Base-by-base conservation (phyloP, 2,797 vertebrate genomes). In the Distichodus sexfasciatus region DNA sequence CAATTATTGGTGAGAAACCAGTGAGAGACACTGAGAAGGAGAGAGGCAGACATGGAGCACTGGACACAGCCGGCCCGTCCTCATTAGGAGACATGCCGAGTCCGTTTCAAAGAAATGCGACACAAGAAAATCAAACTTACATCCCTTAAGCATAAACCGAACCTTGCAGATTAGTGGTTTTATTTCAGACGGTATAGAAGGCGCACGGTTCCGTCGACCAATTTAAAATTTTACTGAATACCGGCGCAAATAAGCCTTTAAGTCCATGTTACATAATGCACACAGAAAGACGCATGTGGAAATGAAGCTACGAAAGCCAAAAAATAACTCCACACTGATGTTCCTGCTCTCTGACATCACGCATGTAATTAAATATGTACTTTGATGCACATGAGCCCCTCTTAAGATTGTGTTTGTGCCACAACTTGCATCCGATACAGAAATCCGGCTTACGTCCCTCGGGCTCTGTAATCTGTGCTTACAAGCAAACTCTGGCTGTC, bases 81-180 rank as follows among this genome's bases (percentile, higher is more conserved):
- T 74, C 66, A 74, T 74, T 69, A 65, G 23, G 10, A 35, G 41
- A 38, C 54, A 61, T 47, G 29, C 33, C 10, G n/a, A 63, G 43
- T n/a, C 38, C n/a, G 17, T 54, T 29, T 67, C 40, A 47, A 28
- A 29, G 57, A 55, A 60, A 59, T 12, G 36, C 28, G 21, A 6
- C 1, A 23, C 15, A 54, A 50, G 24, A 35, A 51, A 38, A 44
- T 38, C n/a, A 31, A 31, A 4, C 29, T 61, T 29, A 21, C 23
- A 47, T 54, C 17, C 6, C 31, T 12, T 59, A n/a, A n/a, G n/a
- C 43, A 64, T 50, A 61, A 66, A 43, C n/a, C n/a, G n/a, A n/a
- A n/a, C n/a, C n/a, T n/a, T n/a, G n/a, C n/a, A n/a, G n/a, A n/a
- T n/a, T n/a, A n/a, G n/a, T n/a, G n/a, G n/a, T n/a, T n/a, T n/a